Percentiles rank a stretch among this genome's conserved stretches.
phyloP scores from a whole-genome alignment of 2,113 vertebrate species.

The Gobiocypris rarus region DNA sequence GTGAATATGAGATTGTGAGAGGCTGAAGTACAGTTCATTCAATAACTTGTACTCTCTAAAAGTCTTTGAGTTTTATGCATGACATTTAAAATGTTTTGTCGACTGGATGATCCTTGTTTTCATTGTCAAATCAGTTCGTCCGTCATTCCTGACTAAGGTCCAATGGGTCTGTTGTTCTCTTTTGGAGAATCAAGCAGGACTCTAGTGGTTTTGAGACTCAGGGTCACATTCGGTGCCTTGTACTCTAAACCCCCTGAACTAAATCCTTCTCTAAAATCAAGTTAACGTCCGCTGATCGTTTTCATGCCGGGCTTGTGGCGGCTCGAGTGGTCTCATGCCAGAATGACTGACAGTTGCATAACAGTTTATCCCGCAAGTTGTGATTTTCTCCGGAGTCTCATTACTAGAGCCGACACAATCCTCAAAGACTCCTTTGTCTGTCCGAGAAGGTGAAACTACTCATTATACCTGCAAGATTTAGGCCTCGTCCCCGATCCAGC shows the following conservation, averaged over 20 bases:
- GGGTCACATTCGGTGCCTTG: slow-evolving; percentile 4
- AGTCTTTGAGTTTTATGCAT: background rate
- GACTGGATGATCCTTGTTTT: background rate
- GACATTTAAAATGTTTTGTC: background rate
- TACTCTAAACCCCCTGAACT: background rate
- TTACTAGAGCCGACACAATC: slow-evolving; percentile 65
- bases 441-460: slow-evolving; percentile 65
- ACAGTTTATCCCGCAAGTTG: slow-evolving; percentile 64
- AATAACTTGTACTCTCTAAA: background rate
- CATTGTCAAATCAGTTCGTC: background rate
- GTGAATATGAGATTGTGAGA: background rate
- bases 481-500: slow-evolving; percentile 37
- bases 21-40: background rate
- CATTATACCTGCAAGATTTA: slow-evolving; percentile 63
- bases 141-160: background rate
- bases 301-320: background rate
- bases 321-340: background rate
- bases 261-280: background rate
- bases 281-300: background rate
- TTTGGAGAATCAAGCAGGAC: background rate
- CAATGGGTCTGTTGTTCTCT: background rate
- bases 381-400: slow-evolving; percentile 76
- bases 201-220: background rate
- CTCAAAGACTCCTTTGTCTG: slow-evolving; percentile 82
- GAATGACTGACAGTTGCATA: slow-evolving; percentile 20